These are phyloP conservation scores for Folsomia candida DNA, from an alignment of 2,888 invertebrate genomes.

Conservation along the genomic window DNA sequence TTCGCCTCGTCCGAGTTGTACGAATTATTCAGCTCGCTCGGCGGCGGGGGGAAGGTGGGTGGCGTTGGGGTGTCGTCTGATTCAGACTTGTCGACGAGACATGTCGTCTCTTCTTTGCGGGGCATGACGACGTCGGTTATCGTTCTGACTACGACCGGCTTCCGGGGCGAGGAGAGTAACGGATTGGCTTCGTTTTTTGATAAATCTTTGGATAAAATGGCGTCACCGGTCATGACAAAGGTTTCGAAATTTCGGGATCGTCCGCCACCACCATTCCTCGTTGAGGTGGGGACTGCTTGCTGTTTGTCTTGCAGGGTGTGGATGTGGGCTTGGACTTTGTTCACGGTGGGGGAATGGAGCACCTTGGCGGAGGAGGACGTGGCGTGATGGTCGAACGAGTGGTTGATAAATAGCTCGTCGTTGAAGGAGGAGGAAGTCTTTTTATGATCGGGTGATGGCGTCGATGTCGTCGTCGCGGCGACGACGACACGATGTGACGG, in stretches of 20 bases:
- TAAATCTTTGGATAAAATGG: constrained; percentile 89
- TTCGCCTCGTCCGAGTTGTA: constrained; percentile 38
- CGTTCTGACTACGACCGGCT: constrained; percentile 42
- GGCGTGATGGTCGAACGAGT: constrained; percentile 37
- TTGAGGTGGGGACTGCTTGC: no score
- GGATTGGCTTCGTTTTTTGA: constrained; percentile 60
- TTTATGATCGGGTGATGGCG: constrained; percentile 25
- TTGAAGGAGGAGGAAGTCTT: constrained; percentile 40
- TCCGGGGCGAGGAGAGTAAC: constrained; percentile 46
- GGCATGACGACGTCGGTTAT: constrained; percentile 41
- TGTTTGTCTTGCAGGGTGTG: background rate
- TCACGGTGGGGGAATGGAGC: constrained; percentile 7
- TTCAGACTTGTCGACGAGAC: constrained; percentile 32
- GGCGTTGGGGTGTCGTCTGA: constrained; percentile 43
- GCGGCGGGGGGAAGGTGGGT: constrained; percentile 47
- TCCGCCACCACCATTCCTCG: constrained; percentile 37
- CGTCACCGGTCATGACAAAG: constrained; percentile 96
- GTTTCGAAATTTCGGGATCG: constrained; percentile 68
- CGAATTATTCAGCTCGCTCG: constrained; percentile 33
- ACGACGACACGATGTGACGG: constrained; percentile 8
- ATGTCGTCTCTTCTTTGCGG: constrained; percentile 28
- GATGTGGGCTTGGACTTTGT: background rate
- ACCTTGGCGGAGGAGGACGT: background rate
- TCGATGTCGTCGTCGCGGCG: constrained; percentile 34
- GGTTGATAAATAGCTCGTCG: constrained; percentile 49